Conservation (phyloP, 2,797 vertebrate species). For the Mareca penelope region DNA sequence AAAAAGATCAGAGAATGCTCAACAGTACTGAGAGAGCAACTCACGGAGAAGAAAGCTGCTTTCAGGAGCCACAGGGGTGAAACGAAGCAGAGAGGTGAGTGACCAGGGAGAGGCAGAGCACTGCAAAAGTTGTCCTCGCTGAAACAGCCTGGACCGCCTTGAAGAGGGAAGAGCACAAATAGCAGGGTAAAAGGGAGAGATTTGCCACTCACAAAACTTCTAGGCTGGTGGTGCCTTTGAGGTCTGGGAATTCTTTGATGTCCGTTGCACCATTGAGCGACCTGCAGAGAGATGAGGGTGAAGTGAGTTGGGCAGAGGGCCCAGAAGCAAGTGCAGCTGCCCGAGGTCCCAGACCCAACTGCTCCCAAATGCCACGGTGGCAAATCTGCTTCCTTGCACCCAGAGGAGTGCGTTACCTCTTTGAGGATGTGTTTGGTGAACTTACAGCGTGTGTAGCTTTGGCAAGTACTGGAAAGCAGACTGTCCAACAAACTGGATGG, state of each 20-base stretch:
- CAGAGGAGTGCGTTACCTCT: not conserved
- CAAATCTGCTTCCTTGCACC: not conserved
- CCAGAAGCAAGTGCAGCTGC: not conserved
- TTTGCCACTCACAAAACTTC: slow-evolving; percentile 90
- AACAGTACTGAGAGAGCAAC: not conserved
- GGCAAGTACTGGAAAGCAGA: slow-evolving; percentile 95
- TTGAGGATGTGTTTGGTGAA: slow-evolving; percentile 21
- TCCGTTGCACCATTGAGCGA: slow-evolving; percentile 91
- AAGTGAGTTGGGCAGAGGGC: not conserved
- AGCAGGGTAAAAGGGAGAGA: not conserved
- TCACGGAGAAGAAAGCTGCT: slow-evolving; percentile 50
- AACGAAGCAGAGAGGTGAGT: slow-evolving; percentile 44
- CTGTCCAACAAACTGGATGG: slow-evolving; percentile 94
- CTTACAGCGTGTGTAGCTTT: slow-evolving; percentile 95
- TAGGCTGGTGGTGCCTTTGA: slow-evolving; percentile 94
- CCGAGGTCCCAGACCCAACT: not conserved
- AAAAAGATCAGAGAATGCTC: not conserved
- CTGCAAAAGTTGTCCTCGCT: slow-evolving; percentile 17
- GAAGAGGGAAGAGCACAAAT: slow-evolving; percentile 36
- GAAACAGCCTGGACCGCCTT: not conserved
- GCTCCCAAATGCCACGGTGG: not conserved
- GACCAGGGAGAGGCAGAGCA: slow-evolving; percentile 44
- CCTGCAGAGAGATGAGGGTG: slow-evolving; percentile 69
- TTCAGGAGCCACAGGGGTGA: slow-evolving; percentile 54
- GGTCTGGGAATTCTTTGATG: slow-evolving; percentile 91